Conservation (phyloP, 1,140 invertebrate species). For the Prorops nasuta region DNA sequence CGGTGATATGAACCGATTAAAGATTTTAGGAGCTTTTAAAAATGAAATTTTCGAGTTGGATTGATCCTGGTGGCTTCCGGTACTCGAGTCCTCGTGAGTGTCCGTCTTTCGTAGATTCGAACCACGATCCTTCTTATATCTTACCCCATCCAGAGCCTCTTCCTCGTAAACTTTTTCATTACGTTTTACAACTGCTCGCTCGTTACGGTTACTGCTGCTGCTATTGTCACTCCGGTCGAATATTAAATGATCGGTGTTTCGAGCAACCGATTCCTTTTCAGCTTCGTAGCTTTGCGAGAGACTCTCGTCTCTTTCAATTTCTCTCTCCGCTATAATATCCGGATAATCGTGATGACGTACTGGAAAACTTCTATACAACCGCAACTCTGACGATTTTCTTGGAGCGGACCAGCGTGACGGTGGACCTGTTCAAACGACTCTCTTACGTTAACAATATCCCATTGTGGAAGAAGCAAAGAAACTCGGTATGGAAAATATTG, state of each 20-base stretch:
- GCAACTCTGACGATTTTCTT: conserved; percentile 58
- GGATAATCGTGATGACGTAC: conserved; percentile 40
- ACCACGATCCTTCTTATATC: too few species aligned
- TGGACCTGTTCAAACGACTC: conserved; percentile 45
- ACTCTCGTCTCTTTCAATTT: too few species aligned
- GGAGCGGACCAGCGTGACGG: conserved; percentile 58
- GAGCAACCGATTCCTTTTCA: too few species aligned
- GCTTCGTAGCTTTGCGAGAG: too few species aligned
- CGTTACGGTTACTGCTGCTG: too few species aligned
- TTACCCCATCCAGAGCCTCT: conserved; percentile 14
- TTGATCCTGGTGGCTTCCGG: conserved; percentile 18
- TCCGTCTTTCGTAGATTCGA: too few species aligned
- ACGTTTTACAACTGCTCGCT: too few species aligned
- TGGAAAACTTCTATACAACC: conserved; percentile 62
- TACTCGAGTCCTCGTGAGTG: too few species aligned
- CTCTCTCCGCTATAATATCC: conserved; percentile 6
- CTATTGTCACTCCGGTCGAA: too few species aligned
- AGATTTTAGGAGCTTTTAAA: conserved; percentile 40
- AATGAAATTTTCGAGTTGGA: conserved; percentile 24
- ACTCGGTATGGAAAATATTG: conserved; percentile 4
- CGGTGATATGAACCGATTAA: conserved; percentile 28
- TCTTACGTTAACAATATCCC: not conserved
- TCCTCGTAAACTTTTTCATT: too few species aligned
- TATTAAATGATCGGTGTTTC: too few species aligned
- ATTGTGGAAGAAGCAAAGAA: too few species aligned